A percentile compares a stretch with the other conserved stretches of the same genome.
Evolutionary conservation across 1,140 invertebrate species (phyloP).

Genomic region (Drosophila pallidifrons): DNA sequence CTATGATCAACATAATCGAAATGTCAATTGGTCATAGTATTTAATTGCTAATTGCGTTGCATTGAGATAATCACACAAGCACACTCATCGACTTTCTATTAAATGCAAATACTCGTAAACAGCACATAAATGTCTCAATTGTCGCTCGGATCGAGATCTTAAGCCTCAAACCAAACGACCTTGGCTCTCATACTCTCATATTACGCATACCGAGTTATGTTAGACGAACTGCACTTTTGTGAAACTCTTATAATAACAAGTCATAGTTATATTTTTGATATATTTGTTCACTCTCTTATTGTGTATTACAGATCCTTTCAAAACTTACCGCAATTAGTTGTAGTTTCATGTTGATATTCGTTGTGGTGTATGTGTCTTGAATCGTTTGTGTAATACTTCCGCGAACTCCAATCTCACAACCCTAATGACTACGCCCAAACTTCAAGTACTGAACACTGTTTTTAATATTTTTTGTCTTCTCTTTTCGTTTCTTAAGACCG

Average conservation of each 20-base stretch:
- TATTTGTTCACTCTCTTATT: constrained; percentile 2
- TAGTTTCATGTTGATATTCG: constrained; percentile 55
- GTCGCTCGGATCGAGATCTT: constrained; percentile 33
- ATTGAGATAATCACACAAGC: constrained; percentile 49
- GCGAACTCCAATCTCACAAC: constrained; percentile 34
- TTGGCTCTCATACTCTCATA: constrained; percentile 41
- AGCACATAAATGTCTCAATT: constrained; percentile 56
- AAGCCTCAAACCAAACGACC: constrained; percentile 66
- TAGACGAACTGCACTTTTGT: constrained; percentile 21
- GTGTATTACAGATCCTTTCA: constrained; percentile 4
- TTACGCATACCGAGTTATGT: constrained; percentile 15
- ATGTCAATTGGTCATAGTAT: constrained; percentile 67
- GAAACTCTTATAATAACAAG: constrained; percentile 13
- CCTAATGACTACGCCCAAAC: constrained; percentile 26
- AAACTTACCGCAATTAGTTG: constrained; percentile 72
- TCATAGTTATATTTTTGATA: constrained; percentile 21
- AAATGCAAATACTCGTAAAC: constrained; percentile 65
- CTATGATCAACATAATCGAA: constrained; percentile 35
- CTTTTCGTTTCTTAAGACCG: constrained; percentile 28
- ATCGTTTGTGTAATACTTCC: constrained; percentile 45
- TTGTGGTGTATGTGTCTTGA: constrained; percentile 14
- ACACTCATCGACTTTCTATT: constrained; percentile 67
- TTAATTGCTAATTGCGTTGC: constrained; percentile 74
- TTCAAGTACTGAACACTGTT: constrained; percentile 34
- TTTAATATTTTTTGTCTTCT: constrained; percentile 2